A percentile compares a stretch with the other conserved stretches of the same genome.
Conservation (phyloP, 2,888 invertebrate genomes). For the Eudasyphora cyanicolor region DNA sequence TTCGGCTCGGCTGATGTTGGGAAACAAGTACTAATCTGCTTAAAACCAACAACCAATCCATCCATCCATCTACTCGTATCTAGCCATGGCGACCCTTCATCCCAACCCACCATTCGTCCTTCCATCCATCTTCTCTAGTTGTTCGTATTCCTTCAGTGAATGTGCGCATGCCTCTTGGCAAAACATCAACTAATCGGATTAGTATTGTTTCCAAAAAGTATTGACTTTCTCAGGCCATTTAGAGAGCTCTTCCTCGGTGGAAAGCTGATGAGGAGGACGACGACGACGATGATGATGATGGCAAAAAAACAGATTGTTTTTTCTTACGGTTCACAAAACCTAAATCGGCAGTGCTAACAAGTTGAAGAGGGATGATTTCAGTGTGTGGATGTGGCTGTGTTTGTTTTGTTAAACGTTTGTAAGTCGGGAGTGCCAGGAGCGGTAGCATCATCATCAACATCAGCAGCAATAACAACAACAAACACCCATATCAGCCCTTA, state of each 20-base stretch:
- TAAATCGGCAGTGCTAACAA: not conserved
- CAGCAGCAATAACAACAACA: too few relatives aligned
- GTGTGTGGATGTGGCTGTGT: conserved; percentile 12
- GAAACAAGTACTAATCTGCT: conserved; percentile 75
- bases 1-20: conserved; percentile 39
- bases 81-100: conserved; percentile 13
- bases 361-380: conserved; percentile 51
- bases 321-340: conserved; percentile 18
- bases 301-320: conserved; percentile 48
- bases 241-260: conserved; percentile 8
- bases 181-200: conserved; percentile 74
- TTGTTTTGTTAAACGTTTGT: conserved; percentile 43
- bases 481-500: conserved; percentile 57
- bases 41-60: conserved; percentile 64
- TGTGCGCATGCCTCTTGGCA: conserved; percentile 66
- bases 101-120: conserved; percentile 6
- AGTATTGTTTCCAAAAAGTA: conserved; percentile 72
- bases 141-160: conserved; percentile 36
- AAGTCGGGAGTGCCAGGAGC: conserved; percentile 26
- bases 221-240: conserved; percentile 77
- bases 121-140: conserved; percentile 17
- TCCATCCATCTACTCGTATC: too few relatives aligned
- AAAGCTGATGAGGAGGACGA: not conserved
- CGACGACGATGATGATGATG: conserved; percentile 4
- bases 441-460: too few relatives aligned